phyloP scores from a whole-genome alignment of 2,113 vertebrate species.

The Leptodactylus fuscus region DNA sequence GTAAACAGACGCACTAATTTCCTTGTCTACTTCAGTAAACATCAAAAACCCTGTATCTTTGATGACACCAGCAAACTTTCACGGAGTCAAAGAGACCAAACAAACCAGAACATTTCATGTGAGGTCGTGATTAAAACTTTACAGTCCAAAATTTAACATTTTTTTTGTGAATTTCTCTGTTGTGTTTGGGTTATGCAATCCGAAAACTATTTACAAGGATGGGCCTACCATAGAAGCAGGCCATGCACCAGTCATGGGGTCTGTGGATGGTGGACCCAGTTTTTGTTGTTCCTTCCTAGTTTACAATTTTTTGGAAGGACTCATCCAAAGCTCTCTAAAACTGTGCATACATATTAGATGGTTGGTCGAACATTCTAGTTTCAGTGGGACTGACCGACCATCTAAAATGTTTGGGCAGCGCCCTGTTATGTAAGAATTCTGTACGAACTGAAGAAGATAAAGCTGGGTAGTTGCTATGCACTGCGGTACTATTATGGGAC shows the following conservation, averaged over 20 bases:
- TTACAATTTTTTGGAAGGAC: too few relatives aligned
- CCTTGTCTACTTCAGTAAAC: conserved; percentile 7
- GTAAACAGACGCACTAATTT: conserved; percentile 10
- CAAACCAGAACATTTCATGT: neutral
- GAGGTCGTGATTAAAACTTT: neutral
- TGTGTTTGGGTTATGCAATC: neutral
- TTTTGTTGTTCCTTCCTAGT: too few relatives aligned
- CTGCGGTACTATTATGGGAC: too few relatives aligned
- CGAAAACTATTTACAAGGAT: neutral
- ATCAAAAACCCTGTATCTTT: neutral
- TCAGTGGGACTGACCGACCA: too few relatives aligned
- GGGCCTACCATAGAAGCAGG: neutral
- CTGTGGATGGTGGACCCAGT: too few relatives aligned
- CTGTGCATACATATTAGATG: too few relatives aligned
- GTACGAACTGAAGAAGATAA: too few relatives aligned
- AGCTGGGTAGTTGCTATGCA: too few relatives aligned
- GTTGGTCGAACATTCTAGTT: too few relatives aligned
- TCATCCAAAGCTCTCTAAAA: too few relatives aligned
- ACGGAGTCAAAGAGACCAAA: neutral
- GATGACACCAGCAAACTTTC: neutral
- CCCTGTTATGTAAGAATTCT: too few relatives aligned
- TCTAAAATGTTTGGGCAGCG: too few relatives aligned
- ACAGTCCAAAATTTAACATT: neutral
- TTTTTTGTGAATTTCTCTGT: neutral
- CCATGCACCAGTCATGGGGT: neutral